phyloP scores from a whole-genome alignment of 2,113 vertebrate genomes.

The Castor canadensis region DNA sequence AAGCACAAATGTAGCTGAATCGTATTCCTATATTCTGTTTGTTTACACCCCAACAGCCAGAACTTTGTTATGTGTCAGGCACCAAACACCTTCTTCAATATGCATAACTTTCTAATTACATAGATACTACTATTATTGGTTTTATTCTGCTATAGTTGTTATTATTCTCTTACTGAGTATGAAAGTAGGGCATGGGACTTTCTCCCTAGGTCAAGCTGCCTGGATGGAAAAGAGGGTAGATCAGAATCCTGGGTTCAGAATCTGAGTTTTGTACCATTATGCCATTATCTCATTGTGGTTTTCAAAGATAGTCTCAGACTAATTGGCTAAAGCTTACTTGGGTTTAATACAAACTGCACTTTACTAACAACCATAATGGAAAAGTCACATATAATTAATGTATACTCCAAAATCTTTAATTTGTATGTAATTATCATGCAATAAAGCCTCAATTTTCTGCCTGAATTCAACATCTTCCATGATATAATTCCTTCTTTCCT shows the following conservation, averaged over 20 bases:
- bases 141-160: background rate
- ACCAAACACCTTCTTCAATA: background rate
- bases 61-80: background rate
- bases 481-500: background rate
- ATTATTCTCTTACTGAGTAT: background rate
- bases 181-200: background rate
- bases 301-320: conserved; percentile 18
- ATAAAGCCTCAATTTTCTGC: background rate
- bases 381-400: background rate
- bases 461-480: conserved; percentile 28
- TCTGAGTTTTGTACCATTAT: background rate
- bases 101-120: background rate
- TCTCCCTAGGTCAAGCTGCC: background rate
- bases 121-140: background rate
- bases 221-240: background rate
- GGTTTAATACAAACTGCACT: background rate
- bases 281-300: background rate
- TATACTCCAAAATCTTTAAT: background rate
- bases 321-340: background rate
- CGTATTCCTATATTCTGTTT: background rate
- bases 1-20: conserved; percentile 24
- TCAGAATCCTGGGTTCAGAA: background rate
- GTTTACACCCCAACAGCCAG: background rate
- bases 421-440: background rate
- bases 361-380: background rate